A percentile compares a stretch with the other conserved stretches of the same genome.
These are phyloP conservation scores for Paratilapia polleni DNA, from an alignment of 2,113 vertebrate genomes.

Conservation along the genomic window DNA sequence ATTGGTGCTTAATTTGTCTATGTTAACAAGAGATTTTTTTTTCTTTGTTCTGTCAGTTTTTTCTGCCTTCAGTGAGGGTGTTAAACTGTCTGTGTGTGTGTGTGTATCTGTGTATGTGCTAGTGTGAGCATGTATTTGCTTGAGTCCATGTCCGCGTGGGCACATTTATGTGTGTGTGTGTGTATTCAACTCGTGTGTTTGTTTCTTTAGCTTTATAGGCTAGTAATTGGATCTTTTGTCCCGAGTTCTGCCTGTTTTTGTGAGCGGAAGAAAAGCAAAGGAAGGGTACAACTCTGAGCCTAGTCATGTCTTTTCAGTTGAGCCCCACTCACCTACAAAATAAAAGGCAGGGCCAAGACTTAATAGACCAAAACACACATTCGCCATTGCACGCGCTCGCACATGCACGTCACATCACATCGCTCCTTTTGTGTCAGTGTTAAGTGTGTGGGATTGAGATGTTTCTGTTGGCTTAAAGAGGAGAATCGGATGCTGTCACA, in stretches of 20 bases:
- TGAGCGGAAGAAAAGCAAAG: slow-evolving; percentile 66
- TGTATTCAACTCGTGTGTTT: slow-evolving; percentile 51
- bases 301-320: slow-evolving; percentile 68
- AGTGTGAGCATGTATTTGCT: slow-evolving; percentile 51
- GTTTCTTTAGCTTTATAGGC: slow-evolving; percentile 72
- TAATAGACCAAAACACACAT: slow-evolving; percentile 57
- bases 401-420: slow-evolving; percentile 44
- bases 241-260: slow-evolving; percentile 67
- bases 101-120: slow-evolving; percentile 10
- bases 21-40: slow-evolving; percentile 20
- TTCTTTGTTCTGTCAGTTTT: slow-evolving; percentile 19
- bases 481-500: slow-evolving; percentile 68
- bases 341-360: slow-evolving; percentile 61
- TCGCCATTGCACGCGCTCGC: background rate
- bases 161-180: slow-evolving; percentile 35
- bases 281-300: slow-evolving; percentile 69
- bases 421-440: slow-evolving; percentile 69
- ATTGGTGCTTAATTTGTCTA: slow-evolving; percentile 30
- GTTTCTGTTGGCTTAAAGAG: slow-evolving; percentile 74
- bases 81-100: slow-evolving; percentile 46
- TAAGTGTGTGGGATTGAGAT: slow-evolving; percentile 78
- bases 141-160: slow-evolving; percentile 56
- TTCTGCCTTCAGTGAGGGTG: slow-evolving; percentile 47
- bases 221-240: slow-evolving; percentile 80
- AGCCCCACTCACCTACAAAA: slow-evolving; percentile 73